Percentiles rank a stretch among this genome's conserved stretches.
Conservation (phyloP, 1,140 invertebrate genomes). For the Pseudachorutes palmiensis region DNA sequence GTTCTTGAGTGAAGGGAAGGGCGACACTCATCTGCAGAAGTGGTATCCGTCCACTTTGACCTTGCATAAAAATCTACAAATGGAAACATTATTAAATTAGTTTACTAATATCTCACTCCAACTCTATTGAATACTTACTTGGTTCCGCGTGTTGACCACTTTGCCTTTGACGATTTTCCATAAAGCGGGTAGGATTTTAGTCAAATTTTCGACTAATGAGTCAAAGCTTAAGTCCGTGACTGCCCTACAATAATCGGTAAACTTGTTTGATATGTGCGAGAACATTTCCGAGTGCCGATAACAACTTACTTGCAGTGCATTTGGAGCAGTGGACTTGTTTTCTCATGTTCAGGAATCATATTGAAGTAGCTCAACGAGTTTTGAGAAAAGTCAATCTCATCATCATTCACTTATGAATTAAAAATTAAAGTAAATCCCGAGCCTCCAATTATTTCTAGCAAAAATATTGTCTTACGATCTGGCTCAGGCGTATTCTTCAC, state of each 20-base stretch:
- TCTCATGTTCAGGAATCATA: constrained; percentile 20
- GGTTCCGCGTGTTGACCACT: background rate
- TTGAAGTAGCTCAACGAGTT: constrained; percentile 18
- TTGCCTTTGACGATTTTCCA: constrained; percentile 22
- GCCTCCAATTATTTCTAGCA: background rate
- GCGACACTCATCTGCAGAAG: constrained; percentile 22
- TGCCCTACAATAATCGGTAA: no score
- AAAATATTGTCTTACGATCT: background rate
- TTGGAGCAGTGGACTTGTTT: constrained; percentile 25
- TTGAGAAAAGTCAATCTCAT: constrained; percentile 27
- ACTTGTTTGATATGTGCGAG: no score
- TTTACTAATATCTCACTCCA: no score
- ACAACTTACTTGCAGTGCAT: constrained; percentile 24
- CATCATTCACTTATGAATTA: constrained; percentile 7
- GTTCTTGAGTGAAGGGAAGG: constrained; percentile 20
- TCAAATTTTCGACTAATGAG: constrained; percentile 17
- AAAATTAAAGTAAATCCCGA: constrained; percentile 4
- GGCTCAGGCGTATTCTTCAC: constrained; percentile 2
- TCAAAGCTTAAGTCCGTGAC: background rate
- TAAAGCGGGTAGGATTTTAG: constrained; percentile 14
- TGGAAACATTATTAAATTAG: constrained; percentile 3
- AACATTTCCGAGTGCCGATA: no score
- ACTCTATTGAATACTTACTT: constrained; percentile 7
- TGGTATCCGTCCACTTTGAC: background rate
- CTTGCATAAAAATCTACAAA: constrained; percentile 20